Evolutionary conservation across 2,113 vertebrate genomes (phyloP).

Genomic region (Phyllopteryx taeniolatus): DNA sequence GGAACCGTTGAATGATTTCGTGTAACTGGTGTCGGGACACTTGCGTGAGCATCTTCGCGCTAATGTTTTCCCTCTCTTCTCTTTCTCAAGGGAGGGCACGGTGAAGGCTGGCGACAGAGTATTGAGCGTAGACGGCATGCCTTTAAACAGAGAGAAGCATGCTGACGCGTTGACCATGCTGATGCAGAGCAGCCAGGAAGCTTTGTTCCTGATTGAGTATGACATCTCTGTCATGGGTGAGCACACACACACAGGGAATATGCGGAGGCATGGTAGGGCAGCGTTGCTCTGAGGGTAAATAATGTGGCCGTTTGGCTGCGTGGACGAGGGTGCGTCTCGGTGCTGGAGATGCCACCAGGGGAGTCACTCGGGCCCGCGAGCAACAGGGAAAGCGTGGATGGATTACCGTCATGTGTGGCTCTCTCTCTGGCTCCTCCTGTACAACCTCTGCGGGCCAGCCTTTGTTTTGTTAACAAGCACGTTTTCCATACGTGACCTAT

Average conservation of each 20-base stretch:
- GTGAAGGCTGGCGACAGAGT: conserved; percentile 88
- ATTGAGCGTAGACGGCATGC: conserved; percentile 88
- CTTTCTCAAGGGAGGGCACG: conserved; percentile 84
- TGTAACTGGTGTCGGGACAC: conserved; percentile 34
- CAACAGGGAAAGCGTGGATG: conserved; percentile 14
- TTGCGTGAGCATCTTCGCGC: conserved; percentile 19
- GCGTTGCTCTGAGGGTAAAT: conserved; percentile 59
- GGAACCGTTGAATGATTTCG: conserved; percentile 48
- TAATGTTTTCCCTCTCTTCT: not conserved
- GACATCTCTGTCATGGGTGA: conserved; percentile 93
- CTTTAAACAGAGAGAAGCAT: conserved; percentile 86
- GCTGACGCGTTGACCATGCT: conserved; percentile 85
- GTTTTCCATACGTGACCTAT: conserved; percentile 9
- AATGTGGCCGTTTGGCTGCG: conserved; percentile 42
- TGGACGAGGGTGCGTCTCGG: conserved; percentile 29
- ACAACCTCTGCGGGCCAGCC: not conserved
- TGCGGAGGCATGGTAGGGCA: conserved; percentile 44
- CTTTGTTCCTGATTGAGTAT: conserved; percentile 94
- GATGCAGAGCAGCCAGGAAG: conserved; percentile 88
- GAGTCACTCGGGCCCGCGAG: conserved; percentile 34
- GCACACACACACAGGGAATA: conserved; percentile 51
- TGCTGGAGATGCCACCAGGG: conserved; percentile 36
- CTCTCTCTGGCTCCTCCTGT: not conserved
- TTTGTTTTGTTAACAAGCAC: not conserved
- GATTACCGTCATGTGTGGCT: not conserved